Evolutionary conservation across 1,140 invertebrate species (phyloP).

Genomic region (Rhynchophorus ferrugineus): DNA sequence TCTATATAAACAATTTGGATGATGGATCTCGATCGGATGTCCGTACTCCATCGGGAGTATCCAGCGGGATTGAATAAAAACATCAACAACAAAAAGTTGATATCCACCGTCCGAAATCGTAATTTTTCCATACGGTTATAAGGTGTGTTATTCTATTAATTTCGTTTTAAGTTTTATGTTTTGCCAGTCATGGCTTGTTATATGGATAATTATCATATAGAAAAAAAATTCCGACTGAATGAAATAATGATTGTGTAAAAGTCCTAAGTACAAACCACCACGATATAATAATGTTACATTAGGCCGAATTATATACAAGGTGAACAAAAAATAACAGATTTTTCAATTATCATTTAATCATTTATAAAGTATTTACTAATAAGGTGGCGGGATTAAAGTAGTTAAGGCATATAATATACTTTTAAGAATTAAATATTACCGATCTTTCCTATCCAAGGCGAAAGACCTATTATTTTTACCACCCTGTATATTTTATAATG

Average conservation of each 20-base stretch:
- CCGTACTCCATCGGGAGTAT: too few relatives aligned
- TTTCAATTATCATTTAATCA: slow-evolving; percentile 7
- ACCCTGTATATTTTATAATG: slow-evolving; percentile 11
- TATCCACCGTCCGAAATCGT: slow-evolving; percentile 10
- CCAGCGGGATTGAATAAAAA: too few relatives aligned
- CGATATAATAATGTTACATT: slow-evolving; percentile 27
- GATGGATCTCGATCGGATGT: slow-evolving; percentile 4
- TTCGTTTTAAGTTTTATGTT: slow-evolving; percentile 36
- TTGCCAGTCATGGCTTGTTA: slow-evolving; percentile 37
- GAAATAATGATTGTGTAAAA: slow-evolving; percentile 34
- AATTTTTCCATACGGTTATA: slow-evolving; percentile 34
- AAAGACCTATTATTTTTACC: slow-evolving; percentile 13
- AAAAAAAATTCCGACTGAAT: slow-evolving; percentile 21
- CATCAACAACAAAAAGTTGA: too few relatives aligned
- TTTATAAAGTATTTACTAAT: slow-evolving; percentile 5
- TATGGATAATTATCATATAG: slow-evolving; percentile 27
- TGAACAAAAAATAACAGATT: slow-evolving; percentile 18
- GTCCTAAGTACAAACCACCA: slow-evolving; percentile 41
- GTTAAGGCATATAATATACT: slow-evolving; percentile 4
- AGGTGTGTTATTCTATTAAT: slow-evolving; percentile 34
- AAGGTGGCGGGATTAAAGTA: slow-evolving; percentile 17
- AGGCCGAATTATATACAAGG: slow-evolving; percentile 19
- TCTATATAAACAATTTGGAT: slow-evolving; percentile 32
- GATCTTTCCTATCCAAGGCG: background rate
- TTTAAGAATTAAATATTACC: background rate